Evolutionary conservation across 2,888 invertebrate species (phyloP).

Genomic region (Hesperia comma): DNA sequence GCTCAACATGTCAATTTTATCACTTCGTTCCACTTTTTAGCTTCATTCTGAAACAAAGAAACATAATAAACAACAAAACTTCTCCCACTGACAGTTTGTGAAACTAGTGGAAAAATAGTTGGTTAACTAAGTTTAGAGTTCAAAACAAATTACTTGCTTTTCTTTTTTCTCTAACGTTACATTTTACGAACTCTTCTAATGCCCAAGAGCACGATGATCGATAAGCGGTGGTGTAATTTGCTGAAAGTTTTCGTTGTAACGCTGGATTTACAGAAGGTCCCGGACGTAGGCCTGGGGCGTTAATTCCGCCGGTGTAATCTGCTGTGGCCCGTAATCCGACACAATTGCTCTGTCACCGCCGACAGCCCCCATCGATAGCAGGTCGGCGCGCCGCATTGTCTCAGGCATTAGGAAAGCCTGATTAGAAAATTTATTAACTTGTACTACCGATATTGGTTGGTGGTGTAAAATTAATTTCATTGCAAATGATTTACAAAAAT

Average conservation of each 20-base stretch:
- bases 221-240: background rate
- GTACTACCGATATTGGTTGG: background rate
- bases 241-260: background rate
- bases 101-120: too few relatives aligned
- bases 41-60: too few relatives aligned
- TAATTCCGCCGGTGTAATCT: slow-evolving; percentile 36
- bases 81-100: too few relatives aligned
- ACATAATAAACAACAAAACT: too few relatives aligned
- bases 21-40: too few relatives aligned
- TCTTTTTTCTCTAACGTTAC: background rate
- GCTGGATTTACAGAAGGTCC: slow-evolving; percentile 1
- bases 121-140: too few relatives aligned
- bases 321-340: slow-evolving; percentile 42
- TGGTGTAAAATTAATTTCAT: too few relatives aligned
- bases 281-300: slow-evolving; percentile 25
- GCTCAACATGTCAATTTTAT: too few relatives aligned
- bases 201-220: background rate
- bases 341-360: slow-evolving; percentile 53
- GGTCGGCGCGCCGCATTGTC: slow-evolving; percentile 1
- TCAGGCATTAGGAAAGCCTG: background rate
- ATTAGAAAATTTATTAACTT: slow-evolving; percentile 2
- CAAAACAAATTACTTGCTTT: background rate
- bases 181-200: background rate
- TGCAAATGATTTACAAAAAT: too few relatives aligned
- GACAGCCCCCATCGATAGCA: slow-evolving; percentile 55